These are phyloP conservation scores for Andrena minutula DNA, from an alignment of 2,888 invertebrate genomes.

Conservation along the genomic window DNA sequence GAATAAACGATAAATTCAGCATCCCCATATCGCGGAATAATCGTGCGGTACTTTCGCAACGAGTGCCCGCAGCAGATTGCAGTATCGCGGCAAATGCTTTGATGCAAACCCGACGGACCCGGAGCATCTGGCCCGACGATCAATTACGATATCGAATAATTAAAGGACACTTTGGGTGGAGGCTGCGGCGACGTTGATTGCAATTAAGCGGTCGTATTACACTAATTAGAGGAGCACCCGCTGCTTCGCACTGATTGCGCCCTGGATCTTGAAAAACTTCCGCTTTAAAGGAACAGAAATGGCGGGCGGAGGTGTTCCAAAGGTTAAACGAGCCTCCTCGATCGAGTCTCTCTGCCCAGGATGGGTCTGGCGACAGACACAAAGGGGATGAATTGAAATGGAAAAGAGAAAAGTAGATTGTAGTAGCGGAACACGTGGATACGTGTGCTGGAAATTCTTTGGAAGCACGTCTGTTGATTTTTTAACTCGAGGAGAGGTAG, in stretches of 20 bases:
- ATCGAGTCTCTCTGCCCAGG: background rate
- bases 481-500: no score
- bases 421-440: no score
- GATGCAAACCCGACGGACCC: slow-evolving; percentile 3
- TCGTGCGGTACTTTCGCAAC: background rate
- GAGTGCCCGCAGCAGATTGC: slow-evolving; percentile 14
- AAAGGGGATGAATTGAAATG: background rate
- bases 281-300: no score
- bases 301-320: background rate
- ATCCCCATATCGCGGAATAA: no score
- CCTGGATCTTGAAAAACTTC: slow-evolving; percentile 4
- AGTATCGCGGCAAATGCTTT: slow-evolving; percentile 26
- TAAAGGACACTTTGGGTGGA: slow-evolving; percentile 67
- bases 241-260: slow-evolving; percentile 63
- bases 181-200: slow-evolving; percentile 67
- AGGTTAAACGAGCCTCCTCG: slow-evolving; percentile 21
- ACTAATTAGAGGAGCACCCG: slow-evolving; percentile 68
- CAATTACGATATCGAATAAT: slow-evolving; percentile 63
- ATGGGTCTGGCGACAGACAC: background rate
- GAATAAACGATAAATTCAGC: no score
- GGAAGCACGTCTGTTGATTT: no score
- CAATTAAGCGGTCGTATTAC: slow-evolving; percentile 72
- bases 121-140: slow-evolving; percentile 16
- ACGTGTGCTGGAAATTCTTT: no score
- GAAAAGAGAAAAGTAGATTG: background rate